Conservation (phyloP, 2,113 vertebrate genomes). For the Peromyscus californicus region DNA sequence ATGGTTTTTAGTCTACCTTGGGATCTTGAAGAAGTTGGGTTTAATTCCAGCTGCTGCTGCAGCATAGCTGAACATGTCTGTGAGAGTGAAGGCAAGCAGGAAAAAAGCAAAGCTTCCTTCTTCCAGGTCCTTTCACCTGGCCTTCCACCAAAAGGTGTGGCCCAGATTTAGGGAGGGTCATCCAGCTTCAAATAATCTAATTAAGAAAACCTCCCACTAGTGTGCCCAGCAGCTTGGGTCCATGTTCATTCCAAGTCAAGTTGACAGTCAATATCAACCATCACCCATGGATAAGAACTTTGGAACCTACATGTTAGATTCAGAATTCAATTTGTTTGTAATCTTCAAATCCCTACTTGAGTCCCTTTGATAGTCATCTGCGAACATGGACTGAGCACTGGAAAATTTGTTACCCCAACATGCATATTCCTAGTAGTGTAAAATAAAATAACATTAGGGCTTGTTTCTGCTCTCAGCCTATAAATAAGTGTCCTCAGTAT, state of each 20-base stretch:
- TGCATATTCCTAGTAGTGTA: background rate
- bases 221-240: background rate
- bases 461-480: background rate
- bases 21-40: background rate
- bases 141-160: background rate
- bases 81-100: background rate
- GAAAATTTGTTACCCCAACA: background rate
- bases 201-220: background rate
- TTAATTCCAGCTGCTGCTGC: background rate
- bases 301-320: conserved; percentile 45
- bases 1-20: background rate
- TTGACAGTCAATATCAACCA: background rate
- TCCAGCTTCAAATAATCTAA: background rate
- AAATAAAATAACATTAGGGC: background rate
- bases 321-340: conserved; percentile 15
- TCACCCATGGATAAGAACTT: conserved; percentile 60
- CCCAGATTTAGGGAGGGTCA: background rate
- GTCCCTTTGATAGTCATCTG: background rate
- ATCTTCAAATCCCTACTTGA: background rate
- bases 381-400: background rate
- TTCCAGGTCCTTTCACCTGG: background rate
- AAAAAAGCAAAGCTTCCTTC: background rate
- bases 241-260: background rate
- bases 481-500: too few species aligned
- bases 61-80: background rate